Evolutionary conservation across 2,113 vertebrate genomes (phyloP).

Genomic region (Spilogale gracilis): DNA sequence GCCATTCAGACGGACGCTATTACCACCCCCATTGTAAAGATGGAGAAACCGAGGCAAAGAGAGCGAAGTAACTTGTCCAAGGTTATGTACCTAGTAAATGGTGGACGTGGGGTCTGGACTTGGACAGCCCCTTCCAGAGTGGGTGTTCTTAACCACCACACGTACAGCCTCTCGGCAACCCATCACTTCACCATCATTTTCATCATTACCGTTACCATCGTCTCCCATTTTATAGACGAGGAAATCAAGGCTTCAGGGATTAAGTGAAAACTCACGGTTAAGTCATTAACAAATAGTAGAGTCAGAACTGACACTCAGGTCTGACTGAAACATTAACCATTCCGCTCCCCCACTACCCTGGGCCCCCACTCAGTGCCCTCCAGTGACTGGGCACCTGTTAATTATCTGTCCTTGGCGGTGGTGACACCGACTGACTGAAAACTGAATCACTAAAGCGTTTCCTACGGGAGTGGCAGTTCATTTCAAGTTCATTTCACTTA

Average conservation of each 20-base stretch:
- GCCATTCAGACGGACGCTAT: neutral
- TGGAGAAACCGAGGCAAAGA: neutral
- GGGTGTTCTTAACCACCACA: accelerated
- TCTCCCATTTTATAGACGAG: neutral
- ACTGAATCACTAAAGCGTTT: neutral
- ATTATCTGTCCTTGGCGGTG: neutral
- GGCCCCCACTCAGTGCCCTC: neutral
- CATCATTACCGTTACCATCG: neutral
- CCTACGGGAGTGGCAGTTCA: neutral
- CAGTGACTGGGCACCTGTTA: accelerated
- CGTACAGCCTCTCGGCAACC: too few relatives aligned
- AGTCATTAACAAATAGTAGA: neutral
- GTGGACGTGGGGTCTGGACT: too few relatives aligned
- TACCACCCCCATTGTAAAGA: neutral
- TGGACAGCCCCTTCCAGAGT: too few relatives aligned
- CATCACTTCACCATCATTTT: neutral
- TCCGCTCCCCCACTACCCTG: accelerated
- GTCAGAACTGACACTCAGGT: neutral
- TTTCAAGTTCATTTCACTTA: neutral
- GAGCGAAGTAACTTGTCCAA: too few relatives aligned
- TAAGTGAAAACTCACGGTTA: neutral
- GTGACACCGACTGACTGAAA: neutral
- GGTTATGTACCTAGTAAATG: neutral
- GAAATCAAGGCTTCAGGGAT: neutral
- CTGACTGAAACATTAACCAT: neutral